phyloP scores from a whole-genome alignment of 2,888 invertebrate species.

The Acanthosepion pharaonis region DNA sequence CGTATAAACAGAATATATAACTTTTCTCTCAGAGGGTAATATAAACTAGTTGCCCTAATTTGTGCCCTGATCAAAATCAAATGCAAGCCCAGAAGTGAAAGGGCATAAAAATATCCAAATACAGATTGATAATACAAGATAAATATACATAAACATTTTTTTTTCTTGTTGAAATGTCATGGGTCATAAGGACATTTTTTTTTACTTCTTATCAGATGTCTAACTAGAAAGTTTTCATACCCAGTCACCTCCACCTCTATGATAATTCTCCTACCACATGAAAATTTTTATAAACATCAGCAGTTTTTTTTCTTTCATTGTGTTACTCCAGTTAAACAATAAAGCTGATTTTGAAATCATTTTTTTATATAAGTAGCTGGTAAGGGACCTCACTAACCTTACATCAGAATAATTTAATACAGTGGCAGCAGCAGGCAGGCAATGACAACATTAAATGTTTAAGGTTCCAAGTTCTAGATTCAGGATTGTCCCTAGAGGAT shows the following conservation, averaged over 20 bases:
- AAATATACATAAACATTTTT: not conserved
- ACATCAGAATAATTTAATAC: no score
- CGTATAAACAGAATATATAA: not conserved
- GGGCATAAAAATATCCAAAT: not conserved
- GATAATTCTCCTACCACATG: not conserved
- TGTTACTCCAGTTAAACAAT: not conserved
- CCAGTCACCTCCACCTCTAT: not conserved
- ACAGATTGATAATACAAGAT: not conserved
- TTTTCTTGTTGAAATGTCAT: not conserved
- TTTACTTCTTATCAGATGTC: not conserved
- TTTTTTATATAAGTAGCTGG: no score
- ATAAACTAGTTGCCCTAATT: not conserved
- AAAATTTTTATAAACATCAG: not conserved
- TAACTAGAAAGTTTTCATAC: not conserved
- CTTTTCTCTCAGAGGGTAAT: not conserved
- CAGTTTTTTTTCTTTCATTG: not conserved
- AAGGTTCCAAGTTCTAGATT: no score
- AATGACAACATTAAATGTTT: no score
- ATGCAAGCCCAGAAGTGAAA: not conserved
- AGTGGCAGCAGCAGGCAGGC: no score
- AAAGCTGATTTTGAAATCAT: no score
- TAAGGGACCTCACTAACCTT: no score
- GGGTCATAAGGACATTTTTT: not conserved
- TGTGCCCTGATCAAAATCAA: not conserved
- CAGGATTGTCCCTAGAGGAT: no score